A percentile compares a stretch with the other conserved stretches of the same genome.
These are phyloP conservation scores for Chrysolina haemoptera DNA, from an alignment of 2,888 invertebrate species.

Conservation along the genomic window DNA sequence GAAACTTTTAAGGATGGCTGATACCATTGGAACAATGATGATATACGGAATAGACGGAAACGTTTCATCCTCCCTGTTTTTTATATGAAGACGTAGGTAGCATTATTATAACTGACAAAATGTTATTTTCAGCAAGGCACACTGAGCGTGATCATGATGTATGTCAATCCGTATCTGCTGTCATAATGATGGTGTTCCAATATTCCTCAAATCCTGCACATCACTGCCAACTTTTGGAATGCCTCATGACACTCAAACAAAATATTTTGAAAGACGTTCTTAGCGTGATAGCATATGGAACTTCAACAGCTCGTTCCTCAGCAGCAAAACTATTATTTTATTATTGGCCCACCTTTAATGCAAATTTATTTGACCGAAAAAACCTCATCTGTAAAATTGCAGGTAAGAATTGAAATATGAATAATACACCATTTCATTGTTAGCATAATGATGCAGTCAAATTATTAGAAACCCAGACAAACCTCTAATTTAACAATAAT, in stretches of 20 bases:
- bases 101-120: background rate
- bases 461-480: no score
- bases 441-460: no score
- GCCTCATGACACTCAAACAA: conserved; percentile 94
- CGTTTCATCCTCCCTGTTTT: no score
- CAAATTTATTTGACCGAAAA: conserved; percentile 91
- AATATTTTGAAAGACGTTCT: conserved; percentile 93
- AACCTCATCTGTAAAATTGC: conserved; percentile 90
- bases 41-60: no score
- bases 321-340: conserved; percentile 98
- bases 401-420: conserved; percentile 70
- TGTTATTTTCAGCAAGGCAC: conserved; percentile 70
- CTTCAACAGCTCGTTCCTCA: conserved; percentile 92
- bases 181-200: conserved; percentile 98
- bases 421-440: no score
- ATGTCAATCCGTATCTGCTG: conserved; percentile 90
- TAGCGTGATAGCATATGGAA: conserved; percentile 97
- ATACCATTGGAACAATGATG: no score
- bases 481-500: no score
- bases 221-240: conserved; percentile 96
- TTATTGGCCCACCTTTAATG: conserved; percentile 99
- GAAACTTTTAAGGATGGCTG: no score
- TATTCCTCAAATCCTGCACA: conserved; percentile 95
- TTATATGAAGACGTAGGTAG: no score
- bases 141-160: conserved; percentile 81